phyloP scores from a whole-genome alignment of 1,140 invertebrate genomes.

The Adelges cooleyi region DNA sequence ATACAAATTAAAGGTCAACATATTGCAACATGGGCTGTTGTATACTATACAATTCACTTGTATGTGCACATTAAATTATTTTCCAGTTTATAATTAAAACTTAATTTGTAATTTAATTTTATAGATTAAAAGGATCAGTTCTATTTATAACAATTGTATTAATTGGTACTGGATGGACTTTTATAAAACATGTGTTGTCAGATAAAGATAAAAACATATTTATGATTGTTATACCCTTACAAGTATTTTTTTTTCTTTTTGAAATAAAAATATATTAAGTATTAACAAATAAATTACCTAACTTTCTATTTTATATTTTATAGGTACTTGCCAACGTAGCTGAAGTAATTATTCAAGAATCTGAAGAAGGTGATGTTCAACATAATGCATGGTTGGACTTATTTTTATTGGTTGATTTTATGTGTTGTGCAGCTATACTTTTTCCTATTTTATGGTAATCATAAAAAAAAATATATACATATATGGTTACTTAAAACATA shows the following conservation, averaged over 20 bases:
- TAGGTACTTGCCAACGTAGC: slow-evolving; percentile 92
- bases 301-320: no score
- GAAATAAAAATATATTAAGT: not conserved
- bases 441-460: slow-evolving; percentile 85
- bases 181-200: slow-evolving; percentile 93
- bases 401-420: slow-evolving; percentile 86
- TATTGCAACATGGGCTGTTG: slow-evolving; percentile 91
- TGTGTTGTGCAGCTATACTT: slow-evolving; percentile 94
- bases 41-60: slow-evolving; percentile 94
- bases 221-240: slow-evolving; percentile 93
- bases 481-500: no score
- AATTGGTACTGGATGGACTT: slow-evolving; percentile 97
- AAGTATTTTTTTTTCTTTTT: slow-evolving; percentile 49
- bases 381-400: slow-evolving; percentile 86
- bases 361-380: slow-evolving; percentile 82
- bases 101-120: slow-evolving; percentile 33
- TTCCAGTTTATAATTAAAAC: not conserved
- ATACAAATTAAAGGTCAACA: slow-evolving; percentile 89
- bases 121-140: slow-evolving; percentile 76
- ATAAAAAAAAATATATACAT: not conserved
- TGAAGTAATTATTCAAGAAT: slow-evolving; percentile 94
- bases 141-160: slow-evolving; percentile 93
- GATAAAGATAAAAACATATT: slow-evolving; percentile 98
- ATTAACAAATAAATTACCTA: slow-evolving; percentile 1
- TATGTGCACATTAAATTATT: slow-evolving; percentile 40